Evolutionary conservation across 1,140 invertebrate genomes (phyloP), one percentile per base, ranked within the genome.

Genomic region (Philotrypesis tridentata): DNA sequence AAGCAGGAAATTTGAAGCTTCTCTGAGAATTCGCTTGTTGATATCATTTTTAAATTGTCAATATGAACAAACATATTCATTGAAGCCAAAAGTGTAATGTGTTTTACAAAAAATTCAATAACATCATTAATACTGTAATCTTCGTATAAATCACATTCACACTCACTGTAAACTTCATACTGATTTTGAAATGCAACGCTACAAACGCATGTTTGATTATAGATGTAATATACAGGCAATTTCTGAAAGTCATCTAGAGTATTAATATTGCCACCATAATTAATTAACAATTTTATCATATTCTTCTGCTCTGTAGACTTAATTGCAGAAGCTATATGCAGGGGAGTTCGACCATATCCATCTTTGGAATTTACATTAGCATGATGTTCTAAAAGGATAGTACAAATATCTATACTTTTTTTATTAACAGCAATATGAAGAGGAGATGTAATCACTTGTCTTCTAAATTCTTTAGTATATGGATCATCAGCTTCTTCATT

Each of bases 361-460:
- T 80, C 70, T 63, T 40, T 61, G 21, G 17, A 60, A 65, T 80
- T 72, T 9, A 80, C 33, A 65, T 72, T 27, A 29, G 70, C 48
- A 73, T 73, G 68, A 29, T 80, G 14, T 21, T 72, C 78, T 21
- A 80, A 65, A 27, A 80, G 33, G 1, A 27, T 73, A 55, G 48
- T 8, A 63, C 7, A 37, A 17, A 80, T 61, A 63, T 40, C n/a
- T 40, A 40, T 25, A 73, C 8, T 8, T 73, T 72, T 80, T 40
- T 80, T 80, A 27, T 12, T 40, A 48, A 80, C 78, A 61, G 78
- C 78, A 61, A 80, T 80, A 29, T 80, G 78, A 2, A 80, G 60
- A 8, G 78, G 78, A 14, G 78, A 72, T 48, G 70, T 80, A n/a
- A 79, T 33, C 17, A 79, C 37, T 70, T 37, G 40, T 23, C 23